Base-by-base conservation (phyloP, 2,797 vertebrate species). In the Pyrrhura leucotis region DNA sequence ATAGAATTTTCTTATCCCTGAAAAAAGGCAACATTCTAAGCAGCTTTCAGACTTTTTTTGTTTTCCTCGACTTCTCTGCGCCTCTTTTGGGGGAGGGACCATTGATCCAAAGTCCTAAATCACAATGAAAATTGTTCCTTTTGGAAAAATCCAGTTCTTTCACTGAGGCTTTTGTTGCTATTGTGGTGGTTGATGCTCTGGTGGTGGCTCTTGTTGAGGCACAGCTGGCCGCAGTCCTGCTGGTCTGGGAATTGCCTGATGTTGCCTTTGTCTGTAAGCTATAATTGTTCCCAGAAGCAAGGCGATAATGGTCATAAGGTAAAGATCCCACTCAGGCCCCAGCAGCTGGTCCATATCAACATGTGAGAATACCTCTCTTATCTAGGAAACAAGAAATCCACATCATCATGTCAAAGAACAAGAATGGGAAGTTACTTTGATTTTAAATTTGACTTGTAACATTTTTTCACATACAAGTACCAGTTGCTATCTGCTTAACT, bases 281-380 rank as follows among this genome's bases (percentile, higher is more conserved):
- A 99, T 99, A 86, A 99, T 98, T 18, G 99, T 99, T 89, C 99
- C 99, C 80, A 99, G 92, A 26, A 99, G 98, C 96, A 99, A 97
- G 4, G 99, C 99, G 33, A 99, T 99, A 96, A 99, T 98, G 1
- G 99, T 99, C 99, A 99, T 99, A 98, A 99, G 99, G 98, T 99
- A 99, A 95, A 99, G 99, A 97, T 99, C 99, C 99, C 99, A 99
- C 97, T 99, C 99, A 0, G 99, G 99, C 61, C 99, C 99, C 93
- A 99, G 97, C 45, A 99, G 96, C 98, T 99, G 99, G 96, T 99
- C 99, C 98, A 99, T 98, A 94, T 99, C 99, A 97, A 99, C 98
- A 78, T 99, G 98, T 85, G 98, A 98, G 75, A 99, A 86, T 50
- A 99, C 37, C 79, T 99, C 99, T 71, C 98, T 98, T 91, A 99